Base-by-base conservation (phyloP, 2,113 vertebrate species). In the Caretta caretta region DNA sequence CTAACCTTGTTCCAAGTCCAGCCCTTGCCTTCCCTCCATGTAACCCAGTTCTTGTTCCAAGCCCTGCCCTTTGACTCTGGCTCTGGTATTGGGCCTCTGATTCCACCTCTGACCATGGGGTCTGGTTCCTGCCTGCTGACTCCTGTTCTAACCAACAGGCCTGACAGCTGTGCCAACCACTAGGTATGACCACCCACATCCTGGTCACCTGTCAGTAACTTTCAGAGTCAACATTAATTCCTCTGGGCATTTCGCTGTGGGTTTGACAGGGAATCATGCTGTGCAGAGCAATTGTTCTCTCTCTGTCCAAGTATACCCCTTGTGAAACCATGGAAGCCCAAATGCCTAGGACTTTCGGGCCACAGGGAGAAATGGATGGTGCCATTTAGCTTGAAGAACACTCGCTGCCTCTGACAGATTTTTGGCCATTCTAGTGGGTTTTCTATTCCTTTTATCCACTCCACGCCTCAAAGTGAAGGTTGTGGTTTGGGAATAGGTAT, bases 401-500 rank as follows among this genome's bases (percentile, higher is more conserved):
- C 35, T 84, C 54, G 51, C 51, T 88, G 3, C n/a, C 51, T 78
- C 84, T 90, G 81, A 46, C 81, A 94, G 86, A 80, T 93, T 92
- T 91, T 92, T 96, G 93, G 89, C 84, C 46, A 11, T 31, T 53
- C 72, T 72, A 86, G 76, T 78, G 83, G 6, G 13, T 95, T 88
- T 96, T 92, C 81, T 96, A 0, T 53, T 95, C 56, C 92, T 95
- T 93, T 96, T 83, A 91, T 92, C 91, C 89, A 88, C 81, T 94
- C 86, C 49, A 72, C 81, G 92, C 92, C 93, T 92, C 69, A 19
- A 83, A 93, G 91, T 56, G 49, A 35, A 91, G 84, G 35, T 94
- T 92, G 29, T 46, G 89, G 51, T 84, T 92, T 90, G 92, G 86
- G 91, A 92, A 5, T 65, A 35, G 87, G 83, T 76, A 12, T 78